Conservation (phyloP, 2,888 invertebrate species). For the Hedychridium roseum region DNA sequence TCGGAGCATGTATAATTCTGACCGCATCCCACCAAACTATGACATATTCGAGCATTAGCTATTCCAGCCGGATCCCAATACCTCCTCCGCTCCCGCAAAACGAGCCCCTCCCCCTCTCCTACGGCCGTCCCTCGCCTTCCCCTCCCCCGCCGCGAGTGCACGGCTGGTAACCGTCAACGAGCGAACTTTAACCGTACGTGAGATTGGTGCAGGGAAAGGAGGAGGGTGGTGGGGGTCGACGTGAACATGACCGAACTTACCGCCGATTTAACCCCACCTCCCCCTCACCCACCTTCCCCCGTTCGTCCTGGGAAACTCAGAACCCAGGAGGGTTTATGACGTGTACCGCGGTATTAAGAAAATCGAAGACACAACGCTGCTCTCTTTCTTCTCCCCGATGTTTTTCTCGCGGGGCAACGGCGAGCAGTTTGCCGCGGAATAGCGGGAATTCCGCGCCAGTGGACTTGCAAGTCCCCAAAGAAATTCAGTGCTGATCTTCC, state of each 20-base stretch:
- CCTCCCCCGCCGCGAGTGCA: slow-evolving; percentile 19
- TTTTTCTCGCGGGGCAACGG: no score
- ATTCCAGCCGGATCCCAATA: slow-evolving; percentile 47
- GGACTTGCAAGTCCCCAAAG: no score
- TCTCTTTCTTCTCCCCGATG: no score
- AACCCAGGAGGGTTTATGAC: no score
- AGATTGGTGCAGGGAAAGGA: slow-evolving; percentile 22
- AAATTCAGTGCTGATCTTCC: no score
- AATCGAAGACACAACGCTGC: no score
- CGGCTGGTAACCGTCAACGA: slow-evolving; percentile 41
- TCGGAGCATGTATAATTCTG: slow-evolving; percentile 47
- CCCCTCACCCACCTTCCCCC: no score
- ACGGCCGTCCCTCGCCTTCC: slow-evolving; percentile 10
- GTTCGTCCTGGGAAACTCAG: no score
- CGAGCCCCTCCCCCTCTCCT: neutral
- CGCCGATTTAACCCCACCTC: no score
- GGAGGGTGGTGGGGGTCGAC: slow-evolving; percentile 12
- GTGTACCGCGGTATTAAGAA: no score
- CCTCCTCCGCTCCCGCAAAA: slow-evolving; percentile 21
- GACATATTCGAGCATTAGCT: slow-evolving; percentile 51
- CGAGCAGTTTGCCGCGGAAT: no score
- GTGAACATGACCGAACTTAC: slow-evolving; percentile 15
- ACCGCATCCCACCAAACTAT: slow-evolving; percentile 53
- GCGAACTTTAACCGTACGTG: slow-evolving; percentile 44
- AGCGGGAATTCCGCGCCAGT: no score